Evolutionary conservation across 2,797 vertebrate species (phyloP), one percentile per base, ranked within the genome.

Genomic region (Gallinago solitaria): DNA sequence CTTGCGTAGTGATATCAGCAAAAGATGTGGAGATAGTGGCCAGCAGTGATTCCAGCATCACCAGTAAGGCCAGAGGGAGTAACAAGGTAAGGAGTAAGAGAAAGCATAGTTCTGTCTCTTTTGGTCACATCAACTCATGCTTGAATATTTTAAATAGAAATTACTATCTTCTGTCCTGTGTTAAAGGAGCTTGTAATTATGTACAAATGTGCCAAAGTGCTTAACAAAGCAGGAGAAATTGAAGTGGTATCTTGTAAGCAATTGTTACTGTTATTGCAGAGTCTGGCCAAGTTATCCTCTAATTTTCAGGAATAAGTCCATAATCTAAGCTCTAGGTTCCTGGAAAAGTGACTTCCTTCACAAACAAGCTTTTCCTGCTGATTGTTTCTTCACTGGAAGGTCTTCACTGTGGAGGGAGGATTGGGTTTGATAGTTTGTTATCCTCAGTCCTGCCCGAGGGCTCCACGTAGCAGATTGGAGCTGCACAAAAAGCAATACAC

Each of bases 1-100:
- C 99, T 28, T 99, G 98, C 56, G 95, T 99, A 80, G 98, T 99
- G 94, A 99, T 99, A 95, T 98, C 98, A 39, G 99, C 99, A 63
- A 99, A 98, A 95, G 98, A 98, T 50, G 99, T 99, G 90, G 99
- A 99, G 97, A 99, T 99, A 67, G 98, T 99, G 83, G 99, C 99
- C 20, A 99, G 99, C 97, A 99, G 98, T 96, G 99, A 99, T 96
- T 99, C 99, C 10, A 99, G 99, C 97, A 99, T 99, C 96, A 99
- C 98, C 91, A 99, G 99, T 97, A 99, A 99, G 96, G 99, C 99
- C 74, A 98, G 98, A 73, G 99, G 99, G 41, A 99, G 99, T 98
- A 99, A 99, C 98, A 99, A 99, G 99, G 99, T 99, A 96, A 96
- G 95, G 70, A 90, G 39, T 32, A 47, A 54, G 33, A 65, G 79